A percentile compares a stretch with the other conserved stretches of the same genome.
Conservation (phyloP, 2,113 vertebrate genomes). For the Apodemus speciosus region DNA sequence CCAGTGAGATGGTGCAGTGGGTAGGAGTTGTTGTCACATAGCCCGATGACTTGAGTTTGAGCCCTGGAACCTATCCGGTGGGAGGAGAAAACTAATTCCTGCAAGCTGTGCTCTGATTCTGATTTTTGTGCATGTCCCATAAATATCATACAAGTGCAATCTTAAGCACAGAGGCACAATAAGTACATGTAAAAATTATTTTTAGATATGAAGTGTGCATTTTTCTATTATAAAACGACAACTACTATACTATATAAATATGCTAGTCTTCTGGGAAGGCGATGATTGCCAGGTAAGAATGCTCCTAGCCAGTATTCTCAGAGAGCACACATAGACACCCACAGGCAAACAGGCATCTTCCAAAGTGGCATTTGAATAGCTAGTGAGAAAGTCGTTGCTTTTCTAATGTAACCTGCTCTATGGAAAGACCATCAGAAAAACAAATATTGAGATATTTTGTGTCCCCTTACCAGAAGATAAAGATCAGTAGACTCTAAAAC, state of each 20-base stretch:
- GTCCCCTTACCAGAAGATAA: background rate
- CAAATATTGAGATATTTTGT: background rate
- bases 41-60: background rate
- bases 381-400: background rate
- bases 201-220: constrained; percentile 23
- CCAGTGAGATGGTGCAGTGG: background rate
- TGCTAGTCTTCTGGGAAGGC: background rate
- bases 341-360: background rate
- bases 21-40: background rate
- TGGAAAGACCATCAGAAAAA: background rate
- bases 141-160: background rate
- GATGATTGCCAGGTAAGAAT: background rate
- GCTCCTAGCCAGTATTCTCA: background rate
- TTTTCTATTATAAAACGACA: constrained; percentile 38
- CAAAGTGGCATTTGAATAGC: background rate
- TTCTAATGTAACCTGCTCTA: background rate
- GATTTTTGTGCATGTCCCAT: fast-evolving
- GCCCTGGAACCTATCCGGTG: background rate
- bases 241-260: background rate
- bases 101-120: background rate
- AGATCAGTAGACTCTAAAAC: constrained; percentile 23
- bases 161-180: background rate
- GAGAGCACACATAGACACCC: background rate
- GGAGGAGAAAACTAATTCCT: background rate
- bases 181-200: background rate